A percentile compares a stretch with the other conserved stretches of the same genome.
Conservation (phyloP, 2,888 invertebrate genomes). For the Drosophila demipolita region DNA sequence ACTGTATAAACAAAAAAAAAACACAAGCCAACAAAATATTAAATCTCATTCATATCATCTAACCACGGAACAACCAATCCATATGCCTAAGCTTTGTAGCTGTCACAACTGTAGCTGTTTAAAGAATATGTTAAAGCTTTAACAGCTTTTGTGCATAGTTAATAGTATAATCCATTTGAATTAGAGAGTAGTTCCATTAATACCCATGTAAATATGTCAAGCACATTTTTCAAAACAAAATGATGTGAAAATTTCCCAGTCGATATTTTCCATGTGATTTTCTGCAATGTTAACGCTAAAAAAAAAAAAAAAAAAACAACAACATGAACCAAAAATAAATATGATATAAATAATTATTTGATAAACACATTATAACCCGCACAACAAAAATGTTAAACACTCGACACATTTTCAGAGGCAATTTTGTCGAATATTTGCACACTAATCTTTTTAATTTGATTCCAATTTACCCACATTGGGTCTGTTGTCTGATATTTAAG, state of each 20-base stretch:
- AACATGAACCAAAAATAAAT: slow-evolving; percentile 2
- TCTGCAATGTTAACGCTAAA: slow-evolving; percentile 84
- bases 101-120: slow-evolving; percentile 1
- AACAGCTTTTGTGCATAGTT: slow-evolving; percentile 6
- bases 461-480: neutral
- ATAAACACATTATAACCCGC: slow-evolving; percentile 37
- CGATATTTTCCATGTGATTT: slow-evolving; percentile 83
- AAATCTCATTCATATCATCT: neutral
- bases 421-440: neutral
- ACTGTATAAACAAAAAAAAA: neutral
- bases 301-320: slow-evolving; percentile 24
- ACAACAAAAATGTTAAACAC: slow-evolving; percentile 40
- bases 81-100: slow-evolving; percentile 2
- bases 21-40: neutral
- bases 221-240: neutral
- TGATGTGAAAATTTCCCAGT: slow-evolving; percentile 16
- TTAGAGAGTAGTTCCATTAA: neutral
- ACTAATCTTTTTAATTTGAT: neutral
- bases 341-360: slow-evolving; percentile 23
- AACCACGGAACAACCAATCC: neutral
- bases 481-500: neutral
- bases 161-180: neutral
- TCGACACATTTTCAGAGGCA: slow-evolving; percentile 22
- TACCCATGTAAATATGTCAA: neutral
- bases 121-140: neutral